Conservation (phyloP, 2,113 vertebrate species). For the Arizona elegans region DNA sequence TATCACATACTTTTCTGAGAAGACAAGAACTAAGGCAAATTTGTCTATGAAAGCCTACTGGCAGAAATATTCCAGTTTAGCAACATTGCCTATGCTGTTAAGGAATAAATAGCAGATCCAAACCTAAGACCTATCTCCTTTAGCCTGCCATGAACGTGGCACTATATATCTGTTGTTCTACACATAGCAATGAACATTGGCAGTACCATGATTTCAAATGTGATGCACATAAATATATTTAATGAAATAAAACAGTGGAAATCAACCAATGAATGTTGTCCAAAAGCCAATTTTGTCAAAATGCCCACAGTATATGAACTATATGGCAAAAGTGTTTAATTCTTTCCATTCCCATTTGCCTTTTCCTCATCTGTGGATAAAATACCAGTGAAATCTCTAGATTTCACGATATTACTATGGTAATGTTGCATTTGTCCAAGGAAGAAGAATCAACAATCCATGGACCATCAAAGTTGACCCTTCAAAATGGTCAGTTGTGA, state of each 20-base stretch:
- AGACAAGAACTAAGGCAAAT: neutral
- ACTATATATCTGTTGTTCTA: slow-evolving; percentile 14
- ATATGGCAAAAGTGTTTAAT: slow-evolving; percentile 5
- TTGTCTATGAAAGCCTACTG: neutral
- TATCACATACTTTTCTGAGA: neutral
- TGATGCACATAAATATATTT: neutral
- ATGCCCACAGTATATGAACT: neutral
- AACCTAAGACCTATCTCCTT: slow-evolving; percentile 4
- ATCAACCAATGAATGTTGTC: neutral
- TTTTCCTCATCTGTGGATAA: neutral
- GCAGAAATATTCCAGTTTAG: slow-evolving; percentile 4
- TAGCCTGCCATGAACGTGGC: neutral
- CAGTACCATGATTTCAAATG: slow-evolving; percentile 13
- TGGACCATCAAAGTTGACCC: too few species aligned
- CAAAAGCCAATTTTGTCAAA: neutral
- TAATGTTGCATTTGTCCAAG: neutral
- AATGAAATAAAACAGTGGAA: neutral
- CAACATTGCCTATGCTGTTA: neutral
- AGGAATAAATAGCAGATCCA: neutral
- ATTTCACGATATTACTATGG: neutral
- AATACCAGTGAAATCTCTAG: neutral
- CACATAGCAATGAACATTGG: neutral
- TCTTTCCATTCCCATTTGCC: neutral
- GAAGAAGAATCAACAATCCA: neutral
- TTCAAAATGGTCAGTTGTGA: too few species aligned